Base-by-base conservation (phyloP, 1,140 invertebrate genomes). In the Phthorimaea operculella region DNA sequence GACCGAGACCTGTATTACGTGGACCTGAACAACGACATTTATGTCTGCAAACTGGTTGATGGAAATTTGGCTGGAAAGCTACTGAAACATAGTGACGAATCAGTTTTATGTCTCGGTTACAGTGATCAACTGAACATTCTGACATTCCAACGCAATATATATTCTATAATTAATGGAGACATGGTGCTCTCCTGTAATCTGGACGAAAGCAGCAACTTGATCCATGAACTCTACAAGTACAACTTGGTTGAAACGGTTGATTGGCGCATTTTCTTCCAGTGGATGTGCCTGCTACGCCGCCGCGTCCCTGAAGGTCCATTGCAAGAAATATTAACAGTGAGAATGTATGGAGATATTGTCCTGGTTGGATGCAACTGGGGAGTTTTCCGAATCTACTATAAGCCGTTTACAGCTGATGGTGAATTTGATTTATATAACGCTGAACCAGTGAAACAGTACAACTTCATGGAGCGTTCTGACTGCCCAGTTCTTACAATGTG, bases 311-410 rank as follows among this genome's bases (percentile, higher is more conserved):
- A 70, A 9, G 71, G 64, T 0, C 66, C 69, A 0, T 33, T 82
- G 16, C 56, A 70, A 1, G 68, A 79, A 57, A 72, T 82, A 8
- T 60, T 74, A 0, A 65, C 65, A 0, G 58, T 76, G 0, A 52
- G 64, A 11, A 57, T 58, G 1, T 80, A 82, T 42, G 76, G 77
- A 8, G 68, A 80, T 33, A 58, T 74, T 0, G 62, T 68, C 3
- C 79, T 83, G 12, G 70, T 83, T 12, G 79, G 79, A 0, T 68
- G 72, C 0, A 75, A 68, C 14, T 78, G 70, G 69, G 79, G 79
- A 6, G 74, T 80, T 0, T 51, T 83, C 0, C 55, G 69, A 5
- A 83, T 83, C 8, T 83, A 80, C 54, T 68, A 76, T 44, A 53
- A 59, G n/a, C 74, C 79, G n/a, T 77, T 66, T 42, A 4, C 21